Evolutionary conservation across 2,888 invertebrate species (phyloP).

Genomic region (Leptinotarsa peninsularis): DNA sequence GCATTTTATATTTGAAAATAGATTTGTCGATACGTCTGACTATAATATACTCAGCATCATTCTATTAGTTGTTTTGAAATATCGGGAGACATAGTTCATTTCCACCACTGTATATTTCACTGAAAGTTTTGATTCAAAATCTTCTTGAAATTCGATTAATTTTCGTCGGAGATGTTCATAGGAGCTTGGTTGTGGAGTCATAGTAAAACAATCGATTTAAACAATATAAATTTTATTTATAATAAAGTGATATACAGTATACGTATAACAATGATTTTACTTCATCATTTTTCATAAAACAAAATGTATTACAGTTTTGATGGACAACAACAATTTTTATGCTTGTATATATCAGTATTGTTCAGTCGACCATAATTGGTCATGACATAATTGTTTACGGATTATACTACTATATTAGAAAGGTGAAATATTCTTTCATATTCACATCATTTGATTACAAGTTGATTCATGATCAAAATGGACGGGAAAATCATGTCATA

Average conservation of each 20-base stretch:
- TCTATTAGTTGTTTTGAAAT: too few species aligned
- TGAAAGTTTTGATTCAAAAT: too few species aligned
- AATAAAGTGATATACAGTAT: constrained; percentile 55
- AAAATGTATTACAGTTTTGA: constrained; percentile 42
- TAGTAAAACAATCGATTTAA: constrained; percentile 26
- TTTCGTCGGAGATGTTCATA: too few species aligned
- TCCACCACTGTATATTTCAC: too few species aligned
- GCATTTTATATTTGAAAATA: too few species aligned
- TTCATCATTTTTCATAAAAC: constrained; percentile 44
- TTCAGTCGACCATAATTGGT: not conserved
- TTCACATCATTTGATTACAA: constrained; percentile 28
- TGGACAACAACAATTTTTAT: constrained; percentile 46
- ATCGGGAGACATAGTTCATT: too few species aligned
- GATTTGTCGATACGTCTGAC: too few species aligned
- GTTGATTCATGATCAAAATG: constrained; percentile 42
- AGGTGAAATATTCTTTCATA: constrained; percentile 26
- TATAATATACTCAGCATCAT: too few species aligned
- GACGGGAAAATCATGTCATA: constrained; percentile 44
- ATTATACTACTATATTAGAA: constrained; percentile 28
- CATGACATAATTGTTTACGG: constrained; percentile 10
- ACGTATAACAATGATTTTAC: constrained; percentile 49
- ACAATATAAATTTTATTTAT: constrained; percentile 54
- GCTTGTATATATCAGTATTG: constrained; percentile 30
- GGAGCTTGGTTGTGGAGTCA: not conserved
- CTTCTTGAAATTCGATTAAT: too few species aligned